A percentile compares a stretch with the other conserved stretches of the same genome.
Conservation (phyloP, 1,140 invertebrate species). For the Lepidurus apus region DNA sequence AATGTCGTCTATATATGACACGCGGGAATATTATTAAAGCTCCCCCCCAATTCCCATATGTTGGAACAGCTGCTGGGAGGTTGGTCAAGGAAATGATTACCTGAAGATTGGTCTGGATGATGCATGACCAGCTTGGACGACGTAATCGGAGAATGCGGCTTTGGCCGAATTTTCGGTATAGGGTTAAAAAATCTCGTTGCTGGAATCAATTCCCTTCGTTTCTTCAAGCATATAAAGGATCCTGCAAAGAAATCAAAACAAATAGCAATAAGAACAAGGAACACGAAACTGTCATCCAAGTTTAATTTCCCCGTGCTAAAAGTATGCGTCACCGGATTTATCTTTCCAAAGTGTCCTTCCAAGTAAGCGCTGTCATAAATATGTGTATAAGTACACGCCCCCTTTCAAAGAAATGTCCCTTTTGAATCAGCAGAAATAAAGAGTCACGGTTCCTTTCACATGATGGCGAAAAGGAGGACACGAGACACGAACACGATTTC, state of each 20-base stretch:
- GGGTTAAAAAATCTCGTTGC: not conserved
- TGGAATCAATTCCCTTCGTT: not conserved
- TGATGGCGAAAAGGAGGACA: no score
- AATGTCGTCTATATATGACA: constrained; percentile 19
- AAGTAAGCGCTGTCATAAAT: no score
- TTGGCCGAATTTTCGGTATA: not conserved
- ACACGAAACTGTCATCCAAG: no score
- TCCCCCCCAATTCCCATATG: not conserved
- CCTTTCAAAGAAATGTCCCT: no score
- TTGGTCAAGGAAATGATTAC: constrained; percentile 7
- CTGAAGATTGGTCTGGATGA: constrained; percentile 18
- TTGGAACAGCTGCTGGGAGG: constrained; percentile 13
- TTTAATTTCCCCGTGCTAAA: no score
- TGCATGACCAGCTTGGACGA: constrained; percentile 13
- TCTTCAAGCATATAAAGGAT: not conserved
- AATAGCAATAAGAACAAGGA: no score
- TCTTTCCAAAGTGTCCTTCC: no score
- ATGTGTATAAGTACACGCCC: no score
- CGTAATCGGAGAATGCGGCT: not conserved
- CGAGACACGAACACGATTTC: no score
- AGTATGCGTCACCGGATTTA: no score
- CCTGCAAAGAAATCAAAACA: not conserved
- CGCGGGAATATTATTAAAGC: constrained; percentile 1
- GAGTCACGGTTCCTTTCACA: no score
- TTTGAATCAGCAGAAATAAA: no score